Conservation (phyloP, 2,888 invertebrate genomes). For the Callyntrura guangdongensis region DNA sequence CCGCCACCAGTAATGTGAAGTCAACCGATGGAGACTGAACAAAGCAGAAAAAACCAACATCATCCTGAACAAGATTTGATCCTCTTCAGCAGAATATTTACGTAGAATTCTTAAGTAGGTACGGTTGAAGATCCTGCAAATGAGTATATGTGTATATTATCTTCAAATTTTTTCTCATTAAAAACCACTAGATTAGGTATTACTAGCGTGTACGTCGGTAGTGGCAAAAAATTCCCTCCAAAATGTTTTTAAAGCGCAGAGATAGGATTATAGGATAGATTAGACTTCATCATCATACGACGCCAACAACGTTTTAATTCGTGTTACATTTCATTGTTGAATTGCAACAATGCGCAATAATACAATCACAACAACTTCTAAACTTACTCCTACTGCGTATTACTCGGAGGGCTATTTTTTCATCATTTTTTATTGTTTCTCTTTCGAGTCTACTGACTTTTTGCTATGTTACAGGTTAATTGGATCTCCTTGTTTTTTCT, state of each 20-base stretch:
- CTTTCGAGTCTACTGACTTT: constrained; percentile 75
- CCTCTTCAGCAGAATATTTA: not conserved
- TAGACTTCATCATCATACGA: not conserved
- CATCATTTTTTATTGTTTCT: constrained; percentile 62
- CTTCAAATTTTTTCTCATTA: too few relatives aligned
- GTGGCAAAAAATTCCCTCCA: constrained; percentile 30
- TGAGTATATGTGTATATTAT: too few relatives aligned
- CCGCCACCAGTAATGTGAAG: constrained; percentile 57
- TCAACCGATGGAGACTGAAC: constrained; percentile 56
- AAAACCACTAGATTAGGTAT: constrained; percentile 15
- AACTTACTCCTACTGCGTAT: not conserved
- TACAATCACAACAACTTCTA: constrained; percentile 2
- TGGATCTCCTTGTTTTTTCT: constrained; percentile 65
- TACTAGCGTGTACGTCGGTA: not conserved
- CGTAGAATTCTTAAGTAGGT: not conserved
- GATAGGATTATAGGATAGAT: constrained; percentile 24
- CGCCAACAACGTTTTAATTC: not conserved
- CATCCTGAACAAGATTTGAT: not conserved
- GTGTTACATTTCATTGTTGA: constrained; percentile 51
- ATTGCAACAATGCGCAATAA: constrained; percentile 57
- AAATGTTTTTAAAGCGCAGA: not conserved
- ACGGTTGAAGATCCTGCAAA: too few relatives aligned
- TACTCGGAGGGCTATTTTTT: constrained; percentile 47
- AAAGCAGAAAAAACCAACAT: constrained; percentile 18
- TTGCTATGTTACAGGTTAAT: constrained; percentile 80